These are phyloP conservation scores for Glaucidium brasilianum DNA, from an alignment of 2,113 vertebrate species.

Conservation along the genomic window DNA sequence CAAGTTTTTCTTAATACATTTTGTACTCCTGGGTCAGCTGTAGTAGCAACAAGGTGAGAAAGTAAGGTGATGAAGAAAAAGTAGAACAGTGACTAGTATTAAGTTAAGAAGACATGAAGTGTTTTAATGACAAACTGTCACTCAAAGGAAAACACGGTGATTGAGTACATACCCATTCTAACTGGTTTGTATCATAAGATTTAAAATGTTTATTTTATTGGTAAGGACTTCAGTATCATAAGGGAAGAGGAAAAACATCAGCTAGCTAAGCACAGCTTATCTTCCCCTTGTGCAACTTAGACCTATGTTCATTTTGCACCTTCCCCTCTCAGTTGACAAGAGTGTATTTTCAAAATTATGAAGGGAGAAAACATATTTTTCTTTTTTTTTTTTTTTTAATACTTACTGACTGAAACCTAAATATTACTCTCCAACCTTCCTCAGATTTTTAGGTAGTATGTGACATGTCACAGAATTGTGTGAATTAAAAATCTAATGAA, in stretches of 20 bases:
- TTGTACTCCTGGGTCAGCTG: slow-evolving; percentile 73
- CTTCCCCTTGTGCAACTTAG: background rate
- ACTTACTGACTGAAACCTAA: background rate
- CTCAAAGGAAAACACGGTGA: background rate
- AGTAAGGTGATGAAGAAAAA: slow-evolving; percentile 68
- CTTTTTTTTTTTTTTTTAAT: background rate
- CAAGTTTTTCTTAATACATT: slow-evolving; percentile 70
- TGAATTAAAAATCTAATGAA: background rate
- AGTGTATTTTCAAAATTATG: background rate
- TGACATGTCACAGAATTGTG: background rate
- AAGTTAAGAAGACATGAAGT: slow-evolving; percentile 60
- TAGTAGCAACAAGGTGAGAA: slow-evolving; percentile 60
- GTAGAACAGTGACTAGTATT: slow-evolving; percentile 51
- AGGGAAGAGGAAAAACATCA: background rate
- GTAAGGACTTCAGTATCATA: background rate
- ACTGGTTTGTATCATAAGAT: background rate
- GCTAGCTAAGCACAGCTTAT: background rate
- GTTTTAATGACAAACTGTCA: background rate
- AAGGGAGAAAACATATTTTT: background rate
- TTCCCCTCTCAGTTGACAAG: background rate
- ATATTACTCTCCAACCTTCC: background rate
- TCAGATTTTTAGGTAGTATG: background rate
- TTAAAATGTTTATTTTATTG: background rate
- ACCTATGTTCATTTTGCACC: background rate
- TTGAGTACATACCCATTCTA: background rate